Conservation (phyloP, 2,888 invertebrate species). For the Eupeodes latifasciatus region DNA sequence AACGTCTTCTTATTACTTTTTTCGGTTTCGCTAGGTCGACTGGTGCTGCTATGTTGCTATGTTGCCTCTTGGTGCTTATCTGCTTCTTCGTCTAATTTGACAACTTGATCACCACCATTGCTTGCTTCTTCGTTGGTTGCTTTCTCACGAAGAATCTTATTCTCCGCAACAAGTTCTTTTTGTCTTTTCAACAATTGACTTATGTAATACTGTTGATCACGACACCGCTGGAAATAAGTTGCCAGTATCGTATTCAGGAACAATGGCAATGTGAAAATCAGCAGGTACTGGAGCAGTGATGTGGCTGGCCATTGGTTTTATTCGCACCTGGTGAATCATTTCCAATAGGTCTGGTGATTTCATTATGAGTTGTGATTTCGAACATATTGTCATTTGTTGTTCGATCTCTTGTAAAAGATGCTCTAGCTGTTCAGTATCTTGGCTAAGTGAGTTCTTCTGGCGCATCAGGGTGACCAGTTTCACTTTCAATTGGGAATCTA, state of each 20-base stretch:
- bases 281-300: too few relatives aligned
- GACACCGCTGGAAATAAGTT: conserved; percentile 89
- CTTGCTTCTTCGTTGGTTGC: too few relatives aligned
- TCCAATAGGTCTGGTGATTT: conserved; percentile 92
- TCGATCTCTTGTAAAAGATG: conserved; percentile 84
- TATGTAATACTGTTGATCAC: conserved; percentile 87
- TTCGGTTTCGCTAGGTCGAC: conserved; percentile 19
- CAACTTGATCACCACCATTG: too few relatives aligned
- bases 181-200: too few relatives aligned
- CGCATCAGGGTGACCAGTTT: too few relatives aligned
- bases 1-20: conserved; percentile 62
- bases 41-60: background rate
- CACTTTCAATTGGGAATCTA: too few relatives aligned
- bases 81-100: conserved; percentile 42
- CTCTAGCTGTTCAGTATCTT: too few relatives aligned
- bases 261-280: conserved; percentile 89
- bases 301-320: too few relatives aligned
- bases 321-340: conserved; percentile 85
- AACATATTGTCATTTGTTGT: conserved; percentile 90
- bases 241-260: conserved; percentile 92
- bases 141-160: too few relatives aligned
- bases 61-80: conserved; percentile 48
- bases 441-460: too few relatives aligned
- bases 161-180: too few relatives aligned
- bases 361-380: conserved; percentile 92